Percentiles rank a stretch among this genome's conserved stretches.
Evolutionary conservation across 2,797 vertebrate species (phyloP).

Genomic region (Neomorphus geoffroyi): DNA sequence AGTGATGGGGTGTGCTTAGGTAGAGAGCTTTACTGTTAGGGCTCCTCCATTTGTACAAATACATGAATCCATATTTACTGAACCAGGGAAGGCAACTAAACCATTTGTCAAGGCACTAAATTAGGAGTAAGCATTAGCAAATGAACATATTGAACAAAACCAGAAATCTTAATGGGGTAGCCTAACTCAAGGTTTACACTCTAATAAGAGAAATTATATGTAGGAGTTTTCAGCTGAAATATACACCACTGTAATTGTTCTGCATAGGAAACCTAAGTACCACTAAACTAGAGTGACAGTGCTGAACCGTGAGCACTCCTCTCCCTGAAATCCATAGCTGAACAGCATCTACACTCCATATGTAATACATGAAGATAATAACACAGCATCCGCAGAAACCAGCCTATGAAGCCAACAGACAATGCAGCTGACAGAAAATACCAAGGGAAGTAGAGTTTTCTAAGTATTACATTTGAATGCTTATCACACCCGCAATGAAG

Average conservation of each 20-base stretch:
- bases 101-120: background rate
- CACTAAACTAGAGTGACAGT: background rate
- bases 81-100: background rate
- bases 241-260: background rate
- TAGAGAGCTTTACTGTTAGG: background rate
- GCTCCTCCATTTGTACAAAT: accelerated
- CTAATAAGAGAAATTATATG: background rate
- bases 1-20: background rate
- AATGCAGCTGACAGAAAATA: background rate
- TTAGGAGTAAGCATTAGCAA: background rate
- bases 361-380: background rate
- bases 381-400: background rate
- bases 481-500: background rate
- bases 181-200: background rate
- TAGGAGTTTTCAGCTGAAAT: background rate
- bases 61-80: background rate
- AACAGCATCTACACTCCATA: background rate
- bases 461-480: background rate
- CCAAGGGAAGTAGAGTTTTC: background rate
- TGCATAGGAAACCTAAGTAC: background rate
- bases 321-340: background rate
- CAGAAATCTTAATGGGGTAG: background rate
- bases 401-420: background rate
- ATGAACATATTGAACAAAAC: background rate
- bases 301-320: background rate